Percentiles rank a stretch among this genome's conserved stretches.
phyloP scores from a whole-genome alignment of 2,888 invertebrate genomes.

The Drosophila quinaria region DNA sequence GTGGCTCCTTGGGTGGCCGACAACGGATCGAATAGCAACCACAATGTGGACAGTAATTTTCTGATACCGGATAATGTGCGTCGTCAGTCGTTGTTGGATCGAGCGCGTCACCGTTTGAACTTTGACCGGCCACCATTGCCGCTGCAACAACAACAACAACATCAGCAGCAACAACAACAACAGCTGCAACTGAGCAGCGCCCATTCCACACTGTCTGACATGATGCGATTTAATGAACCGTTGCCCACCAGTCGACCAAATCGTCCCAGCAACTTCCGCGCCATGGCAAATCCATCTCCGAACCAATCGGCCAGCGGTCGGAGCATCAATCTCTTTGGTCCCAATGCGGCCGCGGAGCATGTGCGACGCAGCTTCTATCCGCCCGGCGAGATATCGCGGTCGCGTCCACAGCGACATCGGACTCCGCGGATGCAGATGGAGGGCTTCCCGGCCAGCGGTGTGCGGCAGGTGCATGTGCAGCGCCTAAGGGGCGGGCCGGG shows the following conservation, averaged over 20 bases:
- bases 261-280: constrained; percentile 24
- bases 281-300: constrained; percentile 19
- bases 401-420: constrained; percentile 29
- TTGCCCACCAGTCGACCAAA: constrained; percentile 34
- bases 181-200: constrained; percentile 5
- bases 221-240: constrained; percentile 41
- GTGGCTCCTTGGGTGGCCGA: constrained; percentile 37
- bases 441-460: constrained; percentile 10
- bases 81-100: constrained; percentile 37
- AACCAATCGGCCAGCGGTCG: constrained; percentile 34
- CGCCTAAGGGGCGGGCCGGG: constrained; percentile 36
- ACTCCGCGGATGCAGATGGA: constrained; percentile 27
- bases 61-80: constrained; percentile 28
- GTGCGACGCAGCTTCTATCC: constrained; percentile 33
- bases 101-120: constrained; percentile 34
- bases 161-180: constrained; percentile 12
- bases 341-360: constrained; percentile 12
- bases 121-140: constrained; percentile 23
- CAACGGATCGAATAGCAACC: constrained; percentile 12
- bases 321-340: constrained; percentile 35
- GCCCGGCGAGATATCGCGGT: constrained; percentile 10
- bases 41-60: constrained; percentile 20
- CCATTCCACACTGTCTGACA: constrained; percentile 30
- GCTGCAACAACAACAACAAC: constrained; percentile 17
- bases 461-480: constrained; percentile 33